A percentile compares a stretch with the other conserved stretches of the same genome.
These are phyloP conservation scores for Tenthredo mesomela DNA, from an alignment of 2,888 invertebrate species.

Conservation along the genomic window DNA sequence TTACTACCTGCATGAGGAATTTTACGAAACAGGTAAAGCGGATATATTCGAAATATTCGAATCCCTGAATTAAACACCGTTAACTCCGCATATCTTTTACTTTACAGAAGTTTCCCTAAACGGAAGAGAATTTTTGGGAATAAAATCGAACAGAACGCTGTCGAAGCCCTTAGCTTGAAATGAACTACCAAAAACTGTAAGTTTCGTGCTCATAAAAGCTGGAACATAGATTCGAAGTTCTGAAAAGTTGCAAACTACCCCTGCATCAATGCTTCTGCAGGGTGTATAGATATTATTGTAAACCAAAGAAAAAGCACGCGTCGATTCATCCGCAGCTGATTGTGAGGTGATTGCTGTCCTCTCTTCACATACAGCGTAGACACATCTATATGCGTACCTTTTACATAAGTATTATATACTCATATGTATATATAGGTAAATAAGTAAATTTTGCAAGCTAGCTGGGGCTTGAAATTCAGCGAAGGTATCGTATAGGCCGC, in stretches of 20 bases:
- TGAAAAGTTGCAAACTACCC: background rate
- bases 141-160: no score
- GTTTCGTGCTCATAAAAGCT: background rate
- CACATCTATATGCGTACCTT: background rate
- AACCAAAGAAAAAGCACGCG: background rate
- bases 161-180: no score
- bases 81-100: background rate
- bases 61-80: background rate
- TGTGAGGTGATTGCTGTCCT: no score
- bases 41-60: background rate
- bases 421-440: background rate
- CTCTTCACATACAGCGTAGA: background rate
- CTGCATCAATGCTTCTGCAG: background rate
- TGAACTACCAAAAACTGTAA: no score
- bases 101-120: no score
- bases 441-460: background rate
- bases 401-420: background rate
- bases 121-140: background rate
- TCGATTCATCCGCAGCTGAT: background rate
- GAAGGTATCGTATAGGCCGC: slow-evolving; percentile 9
- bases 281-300: background rate
- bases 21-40: background rate
- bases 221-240: background rate
- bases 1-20: background rate
- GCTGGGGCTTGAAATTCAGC: background rate